phyloP scores from a whole-genome alignment of 2,888 invertebrate species.

The Parochlus steinenii region DNA sequence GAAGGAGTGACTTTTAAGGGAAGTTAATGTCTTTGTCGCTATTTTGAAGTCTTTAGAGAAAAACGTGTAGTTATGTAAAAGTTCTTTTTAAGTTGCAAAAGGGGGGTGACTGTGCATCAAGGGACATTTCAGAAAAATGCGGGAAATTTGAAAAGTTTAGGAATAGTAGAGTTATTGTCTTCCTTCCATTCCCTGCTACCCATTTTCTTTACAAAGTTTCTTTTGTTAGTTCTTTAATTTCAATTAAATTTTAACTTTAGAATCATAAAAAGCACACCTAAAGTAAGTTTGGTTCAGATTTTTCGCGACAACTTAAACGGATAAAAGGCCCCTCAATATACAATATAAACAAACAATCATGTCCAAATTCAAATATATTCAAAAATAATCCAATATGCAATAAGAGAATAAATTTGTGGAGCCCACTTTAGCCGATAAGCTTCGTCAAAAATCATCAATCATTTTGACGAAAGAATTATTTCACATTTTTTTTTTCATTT shows the following conservation, averaged over 20 bases:
- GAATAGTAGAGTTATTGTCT: too few species aligned
- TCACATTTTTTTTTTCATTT: conserved; percentile 14
- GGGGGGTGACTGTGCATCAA: too few species aligned
- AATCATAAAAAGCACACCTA: conserved; percentile 13
- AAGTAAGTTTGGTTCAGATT: conserved; percentile 8
- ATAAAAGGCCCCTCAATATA: conserved; percentile 9
- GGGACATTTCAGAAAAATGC: too few species aligned
- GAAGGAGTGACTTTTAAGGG: too few species aligned
- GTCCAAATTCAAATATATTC: background rate
- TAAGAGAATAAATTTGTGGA: background rate
- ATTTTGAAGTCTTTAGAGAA: too few species aligned
- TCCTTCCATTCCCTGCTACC: too few species aligned
- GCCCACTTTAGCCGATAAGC: conserved; percentile 26
- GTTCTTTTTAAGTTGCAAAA: too few species aligned
- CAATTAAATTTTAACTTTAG: conserved; percentile 9
- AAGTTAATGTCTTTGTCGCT: too few species aligned
- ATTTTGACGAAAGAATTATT: conserved; percentile 32
- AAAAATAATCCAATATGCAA: conserved; percentile 1
- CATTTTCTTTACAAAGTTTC: background rate
- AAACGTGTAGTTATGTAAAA: too few species aligned
- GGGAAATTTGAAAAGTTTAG: too few species aligned
- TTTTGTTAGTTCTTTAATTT: conserved; percentile 3
- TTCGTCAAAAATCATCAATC: conserved; percentile 32
- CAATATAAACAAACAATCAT: too few species aligned
- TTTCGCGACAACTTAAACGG: conserved; percentile 12